Conservation (phyloP, 2,888 invertebrate species). For the Glomeris marginata region DNA sequence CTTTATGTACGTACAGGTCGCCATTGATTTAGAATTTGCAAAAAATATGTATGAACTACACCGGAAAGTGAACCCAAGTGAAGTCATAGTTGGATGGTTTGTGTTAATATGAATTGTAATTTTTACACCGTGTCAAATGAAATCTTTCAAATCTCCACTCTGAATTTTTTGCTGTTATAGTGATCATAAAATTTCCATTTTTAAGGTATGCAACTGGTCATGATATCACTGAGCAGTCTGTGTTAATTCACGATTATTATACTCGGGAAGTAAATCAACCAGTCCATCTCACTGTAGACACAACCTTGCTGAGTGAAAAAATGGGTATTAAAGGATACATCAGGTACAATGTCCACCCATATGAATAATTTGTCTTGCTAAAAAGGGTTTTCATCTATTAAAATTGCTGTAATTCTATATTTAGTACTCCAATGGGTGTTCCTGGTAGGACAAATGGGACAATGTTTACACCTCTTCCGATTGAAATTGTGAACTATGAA, state of each 20-base stretch:
- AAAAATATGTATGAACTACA: constrained; percentile 90
- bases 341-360: constrained; percentile 33
- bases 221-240: constrained; percentile 93
- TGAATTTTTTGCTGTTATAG: neutral
- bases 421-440: constrained; percentile 75
- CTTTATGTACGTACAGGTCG: constrained; percentile 48
- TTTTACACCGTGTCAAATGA: no score
- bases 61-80: constrained; percentile 77
- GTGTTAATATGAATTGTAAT: neutral
- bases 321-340: constrained; percentile 92
- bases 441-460: constrained; percentile 84
- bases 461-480: constrained; percentile 92
- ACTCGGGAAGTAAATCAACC: constrained; percentile 86
- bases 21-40: constrained; percentile 92
- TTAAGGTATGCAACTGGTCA: constrained; percentile 72
- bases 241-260: constrained; percentile 95
- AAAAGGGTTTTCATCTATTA: constrained; percentile 4
- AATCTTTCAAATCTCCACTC: neutral
- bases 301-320: constrained; percentile 65
- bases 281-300: constrained; percentile 90
- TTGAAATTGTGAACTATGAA: constrained; percentile 75
- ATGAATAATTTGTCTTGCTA: constrained; percentile 1
- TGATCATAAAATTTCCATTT: no score
- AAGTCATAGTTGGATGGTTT: constrained; percentile 96
- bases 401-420: constrained; percentile 7